Evolutionary conservation across 1,140 invertebrate species (phyloP).

Genomic region (Archivesica marissinica): DNA sequence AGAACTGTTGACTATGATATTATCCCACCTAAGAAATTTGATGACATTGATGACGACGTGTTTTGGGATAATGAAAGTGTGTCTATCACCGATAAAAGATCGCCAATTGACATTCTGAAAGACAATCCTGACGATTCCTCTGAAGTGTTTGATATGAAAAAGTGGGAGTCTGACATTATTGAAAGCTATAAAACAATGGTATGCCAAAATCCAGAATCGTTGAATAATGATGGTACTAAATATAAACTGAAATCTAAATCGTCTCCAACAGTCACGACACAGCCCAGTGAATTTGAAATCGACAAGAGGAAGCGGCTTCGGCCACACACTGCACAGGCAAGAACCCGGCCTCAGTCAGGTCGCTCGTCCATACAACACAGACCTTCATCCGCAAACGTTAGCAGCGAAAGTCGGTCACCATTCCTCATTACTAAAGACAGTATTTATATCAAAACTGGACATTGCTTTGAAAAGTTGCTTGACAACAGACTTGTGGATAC

Average conservation of each 20-base stretch:
- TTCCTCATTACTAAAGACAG: slow-evolving; percentile 62
- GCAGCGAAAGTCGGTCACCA: background rate
- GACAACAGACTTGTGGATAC: slow-evolving; percentile 48
- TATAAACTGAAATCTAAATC: slow-evolving; percentile 36
- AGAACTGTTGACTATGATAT: background rate
- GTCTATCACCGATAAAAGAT: background rate
- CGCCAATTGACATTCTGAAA: slow-evolving; percentile 24
- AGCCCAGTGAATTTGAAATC: background rate
- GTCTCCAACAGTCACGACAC: slow-evolving; percentile 28
- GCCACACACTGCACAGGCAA: slow-evolving; percentile 51
- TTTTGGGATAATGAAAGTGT: slow-evolving; percentile 37
- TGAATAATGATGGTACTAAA: background rate
- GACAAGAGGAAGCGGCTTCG: slow-evolving; percentile 2
- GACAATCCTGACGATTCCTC: slow-evolving; percentile 1
- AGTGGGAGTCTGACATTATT: slow-evolving; percentile 53
- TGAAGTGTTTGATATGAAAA: slow-evolving; percentile 55
- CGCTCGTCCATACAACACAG: background rate
- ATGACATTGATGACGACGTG: slow-evolving; percentile 43
- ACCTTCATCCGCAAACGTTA: slow-evolving; percentile 37
- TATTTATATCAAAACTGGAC: slow-evolving; percentile 52
- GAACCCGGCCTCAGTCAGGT: slow-evolving; percentile 5
- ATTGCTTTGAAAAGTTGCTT: slow-evolving; percentile 52
- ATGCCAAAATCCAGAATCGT: background rate
- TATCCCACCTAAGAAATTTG: slow-evolving; percentile 11
- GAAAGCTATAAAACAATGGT: slow-evolving; percentile 58